Conservation (phyloP, 1,140 invertebrate species). For the Mercenaria mercenaria region DNA sequence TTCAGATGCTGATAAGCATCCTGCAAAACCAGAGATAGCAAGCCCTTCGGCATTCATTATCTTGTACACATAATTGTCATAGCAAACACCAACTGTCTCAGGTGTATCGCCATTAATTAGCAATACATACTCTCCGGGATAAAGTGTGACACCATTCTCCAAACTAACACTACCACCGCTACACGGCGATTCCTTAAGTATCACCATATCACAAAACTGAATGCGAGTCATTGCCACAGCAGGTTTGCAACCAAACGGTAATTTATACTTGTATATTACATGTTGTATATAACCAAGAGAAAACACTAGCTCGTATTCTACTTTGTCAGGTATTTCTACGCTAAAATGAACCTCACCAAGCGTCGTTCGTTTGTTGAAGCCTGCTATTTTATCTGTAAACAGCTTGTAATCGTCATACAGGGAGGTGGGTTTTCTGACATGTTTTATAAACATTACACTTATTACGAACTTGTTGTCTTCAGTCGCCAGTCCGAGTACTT, state of each 20-base stretch:
- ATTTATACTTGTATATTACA: too few species aligned
- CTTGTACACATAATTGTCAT: neutral
- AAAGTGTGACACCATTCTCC: neutral
- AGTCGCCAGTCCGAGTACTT: neutral
- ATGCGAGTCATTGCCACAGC: neutral
- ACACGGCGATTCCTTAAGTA: neutral
- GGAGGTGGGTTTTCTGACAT: neutral
- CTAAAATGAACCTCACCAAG: neutral
- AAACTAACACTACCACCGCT: neutral
- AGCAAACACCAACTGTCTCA: neutral
- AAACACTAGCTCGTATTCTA: too few species aligned
- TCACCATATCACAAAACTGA: neutral
- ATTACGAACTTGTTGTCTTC: neutral
- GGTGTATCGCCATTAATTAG: too few species aligned
- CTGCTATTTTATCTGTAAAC: neutral
- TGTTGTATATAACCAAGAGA: too few species aligned
- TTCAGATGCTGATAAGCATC: too few species aligned
- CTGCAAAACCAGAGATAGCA: neutral
- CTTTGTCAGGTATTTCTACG: neutral
- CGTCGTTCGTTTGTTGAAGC: neutral
- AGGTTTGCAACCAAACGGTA: too few species aligned
- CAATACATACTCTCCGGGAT: neutral
- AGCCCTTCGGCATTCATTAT: neutral
- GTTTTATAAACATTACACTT: neutral
- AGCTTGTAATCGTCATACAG: neutral